Percentiles rank a stretch among this genome's conserved stretches.
These are phyloP conservation scores for Sebastes itinus DNA, from an alignment of 2,797 vertebrate genomes.

Conservation along the genomic window DNA sequence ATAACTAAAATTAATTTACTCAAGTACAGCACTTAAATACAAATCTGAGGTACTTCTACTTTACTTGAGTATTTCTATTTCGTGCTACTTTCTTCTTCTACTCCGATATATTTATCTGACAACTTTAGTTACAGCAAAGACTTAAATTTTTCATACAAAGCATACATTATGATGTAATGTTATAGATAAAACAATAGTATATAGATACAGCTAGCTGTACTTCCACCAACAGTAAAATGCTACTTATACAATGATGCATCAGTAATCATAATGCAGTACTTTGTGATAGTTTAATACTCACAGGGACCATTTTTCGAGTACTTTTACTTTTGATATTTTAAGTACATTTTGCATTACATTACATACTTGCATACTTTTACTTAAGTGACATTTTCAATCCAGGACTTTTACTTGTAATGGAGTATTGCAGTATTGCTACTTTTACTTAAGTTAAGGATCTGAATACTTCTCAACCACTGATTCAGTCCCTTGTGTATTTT, in stretches of 20 bases:
- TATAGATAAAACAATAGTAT: neutral
- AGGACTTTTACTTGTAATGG: neutral
- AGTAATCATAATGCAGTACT: neutral
- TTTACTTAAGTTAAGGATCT: neutral
- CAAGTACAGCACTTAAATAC: neutral
- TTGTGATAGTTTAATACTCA: no score
- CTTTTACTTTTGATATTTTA: neutral
- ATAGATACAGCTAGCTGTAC: neutral
- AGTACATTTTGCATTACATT: neutral
- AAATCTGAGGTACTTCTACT: neutral
- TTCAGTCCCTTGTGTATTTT: neutral
- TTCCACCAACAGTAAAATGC: neutral
- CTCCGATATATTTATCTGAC: neutral
- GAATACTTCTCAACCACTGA: neutral
- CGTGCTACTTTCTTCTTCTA: neutral
- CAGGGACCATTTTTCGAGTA: neutral
- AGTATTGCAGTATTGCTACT: neutral
- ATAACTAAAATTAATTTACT: neutral
- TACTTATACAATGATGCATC: neutral
- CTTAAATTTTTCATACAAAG: no score
- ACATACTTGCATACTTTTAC: neutral
- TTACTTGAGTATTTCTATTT: neutral
- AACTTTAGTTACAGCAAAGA: rapidly evolving
- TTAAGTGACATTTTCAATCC: neutral
- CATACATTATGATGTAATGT: neutral